A percentile compares a stretch with the other conserved stretches of the same genome.
These are phyloP conservation scores for Podarcis siculus DNA, from an alignment of 2,797 vertebrate genomes.

Conservation along the genomic window DNA sequence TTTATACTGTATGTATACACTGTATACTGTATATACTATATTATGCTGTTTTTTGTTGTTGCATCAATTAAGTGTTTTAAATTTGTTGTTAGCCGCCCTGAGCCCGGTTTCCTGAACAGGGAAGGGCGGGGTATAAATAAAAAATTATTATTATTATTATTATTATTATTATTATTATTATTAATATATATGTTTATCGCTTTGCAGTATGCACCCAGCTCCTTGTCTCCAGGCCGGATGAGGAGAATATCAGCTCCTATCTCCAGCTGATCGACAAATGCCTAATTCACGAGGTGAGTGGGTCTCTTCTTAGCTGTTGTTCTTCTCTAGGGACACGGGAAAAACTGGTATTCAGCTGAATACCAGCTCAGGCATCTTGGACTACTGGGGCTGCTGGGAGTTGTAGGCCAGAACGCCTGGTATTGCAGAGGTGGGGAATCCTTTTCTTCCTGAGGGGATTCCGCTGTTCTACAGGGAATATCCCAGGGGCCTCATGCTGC, in stretches of 20 bases:
- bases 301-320: conserved; percentile 39
- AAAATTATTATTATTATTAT: background rate
- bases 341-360: too few species aligned
- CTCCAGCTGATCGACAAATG: conserved; percentile 98
- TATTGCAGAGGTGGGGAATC: conserved; percentile 49
- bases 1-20: too few species aligned
- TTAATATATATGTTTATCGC: too few species aligned
- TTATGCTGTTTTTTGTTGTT: too few species aligned
- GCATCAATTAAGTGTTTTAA: too few species aligned
- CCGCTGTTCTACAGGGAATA: too few species aligned
- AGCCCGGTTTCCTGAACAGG: too few species aligned
- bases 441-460: too few species aligned
- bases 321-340: background rate
- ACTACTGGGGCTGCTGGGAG: conserved; percentile 59
- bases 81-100: too few species aligned
- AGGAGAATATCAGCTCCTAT: conserved; percentile 98
- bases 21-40: too few species aligned
- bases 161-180: background rate
- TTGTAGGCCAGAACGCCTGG: background rate
- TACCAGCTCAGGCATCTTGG: conserved; percentile 31
- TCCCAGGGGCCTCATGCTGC: too few species aligned
- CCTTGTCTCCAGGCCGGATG: conserved; percentile 94
- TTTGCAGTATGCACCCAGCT: conserved; percentile 96
- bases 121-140: too few species aligned
- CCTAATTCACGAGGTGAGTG: conserved; percentile 92